Evolutionary conservation across 2,113 vertebrate species (phyloP).

Genomic region (Dicaeum eximium): DNA sequence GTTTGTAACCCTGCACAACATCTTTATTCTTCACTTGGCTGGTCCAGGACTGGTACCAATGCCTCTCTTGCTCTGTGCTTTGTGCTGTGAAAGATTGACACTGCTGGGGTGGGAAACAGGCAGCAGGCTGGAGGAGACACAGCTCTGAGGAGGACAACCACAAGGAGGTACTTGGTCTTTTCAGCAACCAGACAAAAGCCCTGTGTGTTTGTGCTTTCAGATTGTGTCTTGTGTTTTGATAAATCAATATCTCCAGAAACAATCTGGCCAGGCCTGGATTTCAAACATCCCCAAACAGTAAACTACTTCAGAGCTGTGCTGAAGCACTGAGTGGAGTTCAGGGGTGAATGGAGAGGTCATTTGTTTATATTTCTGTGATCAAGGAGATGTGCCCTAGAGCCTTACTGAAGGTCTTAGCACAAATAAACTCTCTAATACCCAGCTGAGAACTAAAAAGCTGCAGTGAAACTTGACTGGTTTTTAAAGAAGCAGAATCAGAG

Average conservation of each 20-base stretch:
- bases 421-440: neutral
- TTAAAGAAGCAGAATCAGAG: neutral
- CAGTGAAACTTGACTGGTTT: neutral
- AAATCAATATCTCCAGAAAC: neutral
- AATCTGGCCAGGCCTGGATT: neutral
- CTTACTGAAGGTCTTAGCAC: neutral
- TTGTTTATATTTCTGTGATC: neutral
- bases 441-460: neutral
- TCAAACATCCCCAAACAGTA: neutral
- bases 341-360: neutral
- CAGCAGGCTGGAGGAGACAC: neutral
- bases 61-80: neutral
- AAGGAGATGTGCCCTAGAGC: neutral
- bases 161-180: neutral
- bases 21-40: neutral
- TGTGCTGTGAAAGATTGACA: neutral
- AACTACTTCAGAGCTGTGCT: neutral
- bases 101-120: neutral
- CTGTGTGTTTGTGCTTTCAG: neutral
- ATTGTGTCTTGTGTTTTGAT: neutral
- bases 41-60: neutral
- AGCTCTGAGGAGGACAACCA: neutral
- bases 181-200: neutral
- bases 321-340: neutral
- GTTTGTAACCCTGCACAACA: neutral